These are phyloP conservation scores for Brachyrhaphis roseni DNA, from an alignment of 2,797 vertebrate genomes.

Conservation along the genomic window DNA sequence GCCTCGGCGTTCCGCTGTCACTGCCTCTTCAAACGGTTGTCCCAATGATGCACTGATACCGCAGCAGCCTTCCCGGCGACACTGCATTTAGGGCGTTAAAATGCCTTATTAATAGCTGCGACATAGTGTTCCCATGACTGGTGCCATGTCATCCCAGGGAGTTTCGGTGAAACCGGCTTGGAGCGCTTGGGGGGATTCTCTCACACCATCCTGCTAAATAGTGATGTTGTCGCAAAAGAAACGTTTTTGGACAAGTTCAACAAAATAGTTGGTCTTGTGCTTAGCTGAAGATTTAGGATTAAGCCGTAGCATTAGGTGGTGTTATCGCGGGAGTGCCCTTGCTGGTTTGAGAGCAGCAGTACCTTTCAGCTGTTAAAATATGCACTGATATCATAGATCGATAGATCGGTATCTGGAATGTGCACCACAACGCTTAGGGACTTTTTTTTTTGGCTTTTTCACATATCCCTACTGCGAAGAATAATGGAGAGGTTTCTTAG, in stretches of 20 bases:
- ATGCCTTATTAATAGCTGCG: slow-evolving; percentile 75
- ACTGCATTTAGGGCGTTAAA: slow-evolving; percentile 62
- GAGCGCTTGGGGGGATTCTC: slow-evolving; percentile 69
- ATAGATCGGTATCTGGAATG: neutral
- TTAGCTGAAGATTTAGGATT: neutral
- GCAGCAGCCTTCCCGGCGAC: slow-evolving; percentile 18
- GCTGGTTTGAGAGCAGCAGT: slow-evolving; percentile 17
- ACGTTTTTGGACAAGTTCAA: neutral
- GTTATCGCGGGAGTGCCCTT: neutral
- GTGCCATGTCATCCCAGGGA: slow-evolving; percentile 57
- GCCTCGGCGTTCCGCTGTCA: slow-evolving; percentile 18
- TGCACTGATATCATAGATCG: slow-evolving; percentile 1
- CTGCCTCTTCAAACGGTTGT: slow-evolving; percentile 4
- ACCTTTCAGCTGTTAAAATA: slow-evolving; percentile 27
- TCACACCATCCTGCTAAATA: slow-evolving; percentile 70
- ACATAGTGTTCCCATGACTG: slow-evolving; percentile 67
- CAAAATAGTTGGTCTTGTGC: neutral
- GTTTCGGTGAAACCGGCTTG: slow-evolving; percentile 80
- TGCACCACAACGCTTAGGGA: neutral
- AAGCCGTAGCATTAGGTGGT: neutral
- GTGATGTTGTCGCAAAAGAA: slow-evolving; percentile 50
- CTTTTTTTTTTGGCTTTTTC: neutral
- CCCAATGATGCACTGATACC: slow-evolving; percentile 6
- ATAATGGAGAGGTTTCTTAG: neutral
- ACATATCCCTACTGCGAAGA: neutral